phyloP scores from a whole-genome alignment of 2,888 invertebrate species.

The Drosophila mimetica region DNA sequence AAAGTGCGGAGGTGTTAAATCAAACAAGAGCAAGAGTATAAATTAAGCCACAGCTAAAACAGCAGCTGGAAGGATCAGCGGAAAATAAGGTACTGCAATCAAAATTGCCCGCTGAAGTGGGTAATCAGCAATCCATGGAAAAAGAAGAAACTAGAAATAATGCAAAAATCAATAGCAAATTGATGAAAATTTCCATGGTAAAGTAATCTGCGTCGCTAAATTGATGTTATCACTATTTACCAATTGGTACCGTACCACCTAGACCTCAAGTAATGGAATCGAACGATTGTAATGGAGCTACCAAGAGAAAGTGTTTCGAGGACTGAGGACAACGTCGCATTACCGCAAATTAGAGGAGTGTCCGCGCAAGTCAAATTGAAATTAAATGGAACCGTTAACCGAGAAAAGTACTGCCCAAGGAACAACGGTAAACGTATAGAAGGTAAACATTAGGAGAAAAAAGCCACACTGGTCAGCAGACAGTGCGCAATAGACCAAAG shows the following conservation, averaged over 20 bases:
- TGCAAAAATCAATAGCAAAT: slow-evolving; percentile 60
- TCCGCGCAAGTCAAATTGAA: slow-evolving; percentile 36
- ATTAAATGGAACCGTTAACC: slow-evolving; percentile 16
- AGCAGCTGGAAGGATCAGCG: not conserved
- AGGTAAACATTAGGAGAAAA: slow-evolving; percentile 19
- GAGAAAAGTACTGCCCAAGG: slow-evolving; percentile 7
- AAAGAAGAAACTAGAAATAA: no score
- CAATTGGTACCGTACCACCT: not conserved
- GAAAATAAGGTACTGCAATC: not conserved
- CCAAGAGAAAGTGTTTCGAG: slow-evolving; percentile 3
- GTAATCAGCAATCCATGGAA: not conserved
- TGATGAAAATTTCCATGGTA: slow-evolving; percentile 3
- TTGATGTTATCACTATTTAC: slow-evolving; percentile 19
- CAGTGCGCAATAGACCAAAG: slow-evolving; percentile 43
- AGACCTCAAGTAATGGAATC: not conserved
- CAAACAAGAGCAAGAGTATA: slow-evolving; percentile 43
- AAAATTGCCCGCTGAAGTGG: not conserved
- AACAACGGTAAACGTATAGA: slow-evolving; percentile 32
- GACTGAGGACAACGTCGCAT: slow-evolving; percentile 36
- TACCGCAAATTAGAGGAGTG: slow-evolving; percentile 65
- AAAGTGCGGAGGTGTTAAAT: slow-evolving; percentile 48
- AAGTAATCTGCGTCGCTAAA: slow-evolving; percentile 1
- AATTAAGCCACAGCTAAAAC: slow-evolving; percentile 45
- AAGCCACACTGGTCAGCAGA: slow-evolving; percentile 21
- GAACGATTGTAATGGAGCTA: slow-evolving; percentile 8